Base-by-base conservation (phyloP, 2,113 vertebrate genomes). In the Phalacrocorax carbo region DNA sequence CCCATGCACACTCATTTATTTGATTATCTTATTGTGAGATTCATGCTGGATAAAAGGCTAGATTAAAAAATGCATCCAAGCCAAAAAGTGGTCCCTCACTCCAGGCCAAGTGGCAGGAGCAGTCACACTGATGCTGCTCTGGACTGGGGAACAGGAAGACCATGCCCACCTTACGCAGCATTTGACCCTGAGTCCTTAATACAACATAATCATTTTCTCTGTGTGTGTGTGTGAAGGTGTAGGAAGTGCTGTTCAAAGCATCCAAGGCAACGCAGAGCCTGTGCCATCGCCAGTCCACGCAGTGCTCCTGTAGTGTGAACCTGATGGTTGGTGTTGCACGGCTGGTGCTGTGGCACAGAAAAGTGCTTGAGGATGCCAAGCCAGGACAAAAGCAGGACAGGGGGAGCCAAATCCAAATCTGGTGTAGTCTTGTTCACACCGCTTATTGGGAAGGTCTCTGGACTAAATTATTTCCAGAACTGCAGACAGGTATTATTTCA, bases 331-430 rank as follows among this genome's bases (percentile, higher is more conserved):
- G 9, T 18, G 38, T 40, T 54, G 40, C 32, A 11, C 2, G 2
- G 23, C 38, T 73, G 36, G n/a, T 77, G 21, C 25, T 2, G 0
- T 1, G 2, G 49, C 55, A 27, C 0, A 0, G 11, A 27, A 7
- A 69, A 48, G 17, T 34, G 32, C 48, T 58, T 0, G 0, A 66
- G 36, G 36, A 21, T 27, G 34, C 23, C 60, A 77, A 90, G 40
- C 8, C 20, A 62, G 46, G 54, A 61, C 30, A 38, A 29, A 88
- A 52, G 2, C 3, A 17, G n/a, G 13, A 10, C 26, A 82, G 23
- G 3, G 82, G 15, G 36, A 82, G 19, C 34, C 27, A 62, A 58
- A 54, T 34, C n/a, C 27, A 62, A 54, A 54, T 34, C n/a, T 80
- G 42, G 9, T 75, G 20, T 46, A 42, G 34, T 79, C 34, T 62